These are phyloP conservation scores for Manduca sexta DNA, from an alignment of 1,140 invertebrate genomes.

Conservation along the genomic window DNA sequence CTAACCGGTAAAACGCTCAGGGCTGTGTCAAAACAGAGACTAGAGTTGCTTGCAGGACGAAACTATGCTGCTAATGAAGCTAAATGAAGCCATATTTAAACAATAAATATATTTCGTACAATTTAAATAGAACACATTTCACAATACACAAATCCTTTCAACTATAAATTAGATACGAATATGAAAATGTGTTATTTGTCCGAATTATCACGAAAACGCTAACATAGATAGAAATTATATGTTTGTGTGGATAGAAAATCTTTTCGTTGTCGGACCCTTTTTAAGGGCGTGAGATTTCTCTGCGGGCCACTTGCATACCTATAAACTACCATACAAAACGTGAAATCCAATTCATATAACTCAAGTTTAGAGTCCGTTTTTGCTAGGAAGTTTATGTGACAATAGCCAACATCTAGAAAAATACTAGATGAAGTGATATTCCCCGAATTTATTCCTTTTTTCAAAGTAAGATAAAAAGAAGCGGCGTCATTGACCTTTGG, in stretches of 20 bases:
- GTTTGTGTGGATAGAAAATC: constrained; percentile 11
- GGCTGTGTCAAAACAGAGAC: no score
- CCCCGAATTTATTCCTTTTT: constrained; percentile 10
- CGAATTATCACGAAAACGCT: constrained; percentile 8
- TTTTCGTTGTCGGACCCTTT: constrained; percentile 16
- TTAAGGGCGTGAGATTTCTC: constrained; percentile 15
- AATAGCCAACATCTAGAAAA: constrained; percentile 10
- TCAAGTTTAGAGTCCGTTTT: background rate
- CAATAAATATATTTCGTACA: background rate
- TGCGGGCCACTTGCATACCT: constrained; percentile 6
- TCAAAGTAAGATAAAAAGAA: constrained; percentile 8
- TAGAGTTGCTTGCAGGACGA: no score
- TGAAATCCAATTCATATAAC: background rate
- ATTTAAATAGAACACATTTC: background rate
- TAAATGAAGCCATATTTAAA: no score
- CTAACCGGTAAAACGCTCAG: no score
- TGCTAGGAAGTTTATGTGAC: background rate
- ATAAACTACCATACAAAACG: background rate
- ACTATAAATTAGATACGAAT: no score
- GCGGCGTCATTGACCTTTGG: constrained; percentile 8
- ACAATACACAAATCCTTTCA: background rate
- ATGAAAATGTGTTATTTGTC: constrained; percentile 4
- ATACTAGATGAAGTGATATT: constrained; percentile 7
- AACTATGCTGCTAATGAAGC: no score
- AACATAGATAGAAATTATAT: constrained; percentile 8